Evolutionary conservation across 2,888 invertebrate genomes (phyloP), one percentile per base, ranked within the genome.

Genomic region (Macrosoma leucophasiata): DNA sequence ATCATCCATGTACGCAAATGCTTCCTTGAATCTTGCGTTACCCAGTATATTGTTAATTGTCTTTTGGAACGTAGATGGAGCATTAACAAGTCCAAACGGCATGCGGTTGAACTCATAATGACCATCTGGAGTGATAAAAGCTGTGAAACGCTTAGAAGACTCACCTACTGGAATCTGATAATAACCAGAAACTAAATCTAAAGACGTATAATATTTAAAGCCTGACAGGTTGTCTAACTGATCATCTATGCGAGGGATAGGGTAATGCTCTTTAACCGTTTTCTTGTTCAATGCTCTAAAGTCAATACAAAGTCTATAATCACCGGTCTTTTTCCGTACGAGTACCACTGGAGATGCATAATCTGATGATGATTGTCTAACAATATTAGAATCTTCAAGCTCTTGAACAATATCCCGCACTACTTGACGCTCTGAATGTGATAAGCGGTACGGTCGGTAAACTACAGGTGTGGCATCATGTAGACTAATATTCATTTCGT

Each of bases 291-390:
- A n/a, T 0, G 52, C 46, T 1, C 52, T 31, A 25, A 43, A 55
- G 13, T 52, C 51, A 0, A 51, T 29, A 10, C 52, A 53, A 0
- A 52, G 30, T 0, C 52, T 17, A 4, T 37, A 42, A 2, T 53
- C 55, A 0, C 50, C 52, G 1, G 46, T 38, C n/a, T 52, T 55
- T 7, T 53, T 55, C 0, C 34, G n/a, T n/a, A n/a, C n/a, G n/a
- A n/a, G n/a, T n/a, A n/a, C n/a, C n/a, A n/a, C n/a, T n/a, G n/a
- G n/a, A n/a, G n/a, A n/a, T n/a, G n/a, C n/a, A n/a, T n/a, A n/a
- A n/a, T n/a, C n/a, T n/a, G n/a, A n/a, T n/a, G n/a, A n/a, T n/a
- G n/a, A n/a, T n/a, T n/a, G n/a, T n/a, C n/a, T n/a, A n/a, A n/a
- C n/a, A n/a, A n/a, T n/a, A n/a, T n/a, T n/a, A n/a, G n/a, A n/a